Conservation (phyloP, 2,113 vertebrate species). For the Psettodes erumei region DNA sequence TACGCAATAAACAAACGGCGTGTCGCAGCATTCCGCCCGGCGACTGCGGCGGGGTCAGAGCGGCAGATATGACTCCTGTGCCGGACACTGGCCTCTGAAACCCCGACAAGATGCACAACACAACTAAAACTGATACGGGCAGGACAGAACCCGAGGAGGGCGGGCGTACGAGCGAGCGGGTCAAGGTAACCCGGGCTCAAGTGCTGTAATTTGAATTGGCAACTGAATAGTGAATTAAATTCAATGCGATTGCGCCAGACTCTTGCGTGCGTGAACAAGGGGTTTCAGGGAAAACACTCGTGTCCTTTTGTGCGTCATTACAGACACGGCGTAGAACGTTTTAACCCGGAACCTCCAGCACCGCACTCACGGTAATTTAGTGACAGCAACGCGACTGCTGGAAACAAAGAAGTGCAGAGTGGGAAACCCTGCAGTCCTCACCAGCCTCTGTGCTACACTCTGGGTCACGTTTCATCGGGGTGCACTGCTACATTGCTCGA, state of each 20-base stretch:
- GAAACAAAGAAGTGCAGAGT: neutral
- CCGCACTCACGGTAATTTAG: neutral
- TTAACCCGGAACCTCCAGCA: neutral
- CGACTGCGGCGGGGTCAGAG: conserved; percentile 62
- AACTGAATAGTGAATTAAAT: conserved; percentile 8
- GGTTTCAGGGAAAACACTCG: conserved; percentile 2
- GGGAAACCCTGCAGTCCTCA: neutral
- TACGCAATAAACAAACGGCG: conserved; percentile 76
- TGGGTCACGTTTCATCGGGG: neutral
- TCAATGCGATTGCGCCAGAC: conserved; percentile 14
- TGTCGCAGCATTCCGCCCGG: conserved; percentile 51
- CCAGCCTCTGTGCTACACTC: neutral
- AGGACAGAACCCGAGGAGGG: neutral
- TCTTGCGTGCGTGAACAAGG: neutral
- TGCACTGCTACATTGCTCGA: neutral
- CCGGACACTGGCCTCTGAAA: conserved; percentile 47
- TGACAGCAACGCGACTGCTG: neutral
- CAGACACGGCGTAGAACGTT: neutral
- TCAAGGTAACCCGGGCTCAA: neutral
- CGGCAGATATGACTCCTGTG: conserved; percentile 57
- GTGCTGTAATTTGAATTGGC: neutral
- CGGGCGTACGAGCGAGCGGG: neutral
- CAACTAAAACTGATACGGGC: conserved; percentile 31
- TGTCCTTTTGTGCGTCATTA: neutral
- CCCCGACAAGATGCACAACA: conserved; percentile 33